Conservation (phyloP, 2,797 vertebrate species). For the Sorex maritimensis region DNA sequence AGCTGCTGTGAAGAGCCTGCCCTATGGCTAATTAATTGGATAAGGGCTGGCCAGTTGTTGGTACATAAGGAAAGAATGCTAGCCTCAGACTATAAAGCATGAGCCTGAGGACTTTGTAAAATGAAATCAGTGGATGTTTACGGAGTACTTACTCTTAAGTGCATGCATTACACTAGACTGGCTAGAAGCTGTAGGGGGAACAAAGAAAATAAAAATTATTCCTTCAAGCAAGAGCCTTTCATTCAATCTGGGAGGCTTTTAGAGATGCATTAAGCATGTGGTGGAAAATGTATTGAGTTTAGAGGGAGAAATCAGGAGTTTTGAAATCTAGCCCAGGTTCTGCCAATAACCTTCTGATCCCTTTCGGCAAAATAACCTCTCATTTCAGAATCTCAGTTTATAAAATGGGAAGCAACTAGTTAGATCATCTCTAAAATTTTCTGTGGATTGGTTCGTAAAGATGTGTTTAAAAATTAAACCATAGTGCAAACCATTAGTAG, state of each 20-base stretch:
- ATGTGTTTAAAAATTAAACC: slow-evolving; percentile 16
- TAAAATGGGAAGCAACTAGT: slow-evolving; percentile 22
- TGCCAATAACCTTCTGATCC: slow-evolving; percentile 27
- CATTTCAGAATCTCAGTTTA: slow-evolving; percentile 17
- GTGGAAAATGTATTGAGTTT: slow-evolving; percentile 38
- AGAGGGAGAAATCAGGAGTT: neutral
- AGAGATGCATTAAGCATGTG: slow-evolving; percentile 20
- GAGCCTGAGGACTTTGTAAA: slow-evolving; percentile 16
- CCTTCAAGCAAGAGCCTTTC: slow-evolving; percentile 13
- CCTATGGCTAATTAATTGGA: slow-evolving; percentile 2
- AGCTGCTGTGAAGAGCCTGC: neutral
- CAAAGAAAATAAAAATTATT: slow-evolving; percentile 7
- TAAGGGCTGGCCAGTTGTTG: slow-evolving; percentile 35
- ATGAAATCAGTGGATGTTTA: slow-evolving; percentile 41
- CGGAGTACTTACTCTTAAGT: neutral
- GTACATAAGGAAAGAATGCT: neutral
- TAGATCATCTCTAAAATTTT: slow-evolving; percentile 16
- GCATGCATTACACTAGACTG: too few relatives aligned
- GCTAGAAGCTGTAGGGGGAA: neutral
- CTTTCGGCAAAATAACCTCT: slow-evolving; percentile 18
- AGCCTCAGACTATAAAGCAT: slow-evolving; percentile 4
- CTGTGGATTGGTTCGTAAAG: slow-evolving; percentile 50
- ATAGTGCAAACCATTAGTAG: neutral
- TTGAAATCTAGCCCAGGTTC: slow-evolving; percentile 40
- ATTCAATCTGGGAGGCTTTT: slow-evolving; percentile 37